Evolutionary conservation across 2,888 invertebrate species (phyloP).

Genomic region (Athrips mouffetella): DNA sequence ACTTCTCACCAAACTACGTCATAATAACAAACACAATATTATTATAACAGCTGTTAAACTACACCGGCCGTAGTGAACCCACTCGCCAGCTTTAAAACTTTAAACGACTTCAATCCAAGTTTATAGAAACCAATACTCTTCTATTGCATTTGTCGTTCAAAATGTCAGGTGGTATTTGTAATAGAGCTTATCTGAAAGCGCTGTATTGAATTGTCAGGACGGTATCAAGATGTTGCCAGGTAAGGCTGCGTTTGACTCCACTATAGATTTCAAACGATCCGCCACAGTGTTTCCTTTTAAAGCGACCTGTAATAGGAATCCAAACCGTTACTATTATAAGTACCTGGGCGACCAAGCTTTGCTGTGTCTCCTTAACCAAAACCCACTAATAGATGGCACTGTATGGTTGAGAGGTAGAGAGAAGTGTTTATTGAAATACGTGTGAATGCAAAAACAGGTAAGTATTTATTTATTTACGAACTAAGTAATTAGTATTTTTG

Average conservation of each 20-base stretch:
- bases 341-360: too few relatives aligned
- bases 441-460: too few relatives aligned
- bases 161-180: constrained; percentile 55
- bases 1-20: not conserved
- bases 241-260: constrained; percentile 35
- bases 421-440: too few relatives aligned
- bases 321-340: constrained; percentile 4
- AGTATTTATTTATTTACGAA: too few relatives aligned
- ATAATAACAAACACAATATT: constrained; percentile 2
- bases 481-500: too few relatives aligned
- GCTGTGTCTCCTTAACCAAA: too few relatives aligned
- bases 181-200: constrained; percentile 50
- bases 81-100: constrained; percentile 7
- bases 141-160: constrained; percentile 39
- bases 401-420: too few relatives aligned
- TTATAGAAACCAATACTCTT: constrained; percentile 29
- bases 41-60: not conserved
- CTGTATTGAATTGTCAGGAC: constrained; percentile 62
- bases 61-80: not conserved
- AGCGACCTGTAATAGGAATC: constrained; percentile 29
- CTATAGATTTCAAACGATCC: constrained; percentile 48
- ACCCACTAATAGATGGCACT: too few relatives aligned
- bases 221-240: constrained; percentile 47
- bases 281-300: constrained; percentile 33
- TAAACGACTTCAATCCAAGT: constrained; percentile 7